Conservation (phyloP, 2,888 invertebrate genomes). For the Dasysyrphus albostriatus region DNA sequence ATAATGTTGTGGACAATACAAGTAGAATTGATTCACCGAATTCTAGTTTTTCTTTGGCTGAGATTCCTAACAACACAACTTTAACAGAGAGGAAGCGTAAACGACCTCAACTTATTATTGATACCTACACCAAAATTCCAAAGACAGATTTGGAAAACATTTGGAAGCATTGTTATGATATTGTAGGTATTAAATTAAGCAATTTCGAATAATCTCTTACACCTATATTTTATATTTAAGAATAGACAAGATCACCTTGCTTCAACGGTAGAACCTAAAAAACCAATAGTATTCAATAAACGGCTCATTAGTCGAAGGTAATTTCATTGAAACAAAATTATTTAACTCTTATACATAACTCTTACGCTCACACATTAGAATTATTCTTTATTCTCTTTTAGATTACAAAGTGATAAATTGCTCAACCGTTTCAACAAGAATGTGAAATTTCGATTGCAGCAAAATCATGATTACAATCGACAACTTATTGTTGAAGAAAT, state of each 20-base stretch:
- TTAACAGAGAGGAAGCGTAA: background rate
- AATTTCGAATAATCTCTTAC: background rate
- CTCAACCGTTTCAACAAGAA: conserved; percentile 39
- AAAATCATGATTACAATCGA: conserved; percentile 25
- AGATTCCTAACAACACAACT: background rate
- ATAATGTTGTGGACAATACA: background rate
- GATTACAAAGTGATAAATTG: conserved; percentile 48
- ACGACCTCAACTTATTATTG: background rate
- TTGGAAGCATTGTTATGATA: conserved; percentile 5
- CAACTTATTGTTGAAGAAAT: conserved; percentile 52
- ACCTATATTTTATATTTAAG: background rate
- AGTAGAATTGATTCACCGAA: conserved; percentile 9
- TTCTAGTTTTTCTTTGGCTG: background rate
- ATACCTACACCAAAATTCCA: background rate
- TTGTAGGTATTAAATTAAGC: background rate
- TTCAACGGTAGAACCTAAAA: background rate
- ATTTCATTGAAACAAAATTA: background rate
- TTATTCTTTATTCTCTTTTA: background rate
- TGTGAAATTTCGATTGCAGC: conserved; percentile 48
- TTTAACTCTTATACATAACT: too few species aligned
- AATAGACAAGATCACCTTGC: background rate
- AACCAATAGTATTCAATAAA: conserved; percentile 1
- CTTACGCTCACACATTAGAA: background rate
- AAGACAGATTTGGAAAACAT: background rate
- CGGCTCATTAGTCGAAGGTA: background rate